A percentile compares a stretch with the other conserved stretches of the same genome.
Conservation (phyloP, 2,113 vertebrate species). For the Heterochromis multidens region DNA sequence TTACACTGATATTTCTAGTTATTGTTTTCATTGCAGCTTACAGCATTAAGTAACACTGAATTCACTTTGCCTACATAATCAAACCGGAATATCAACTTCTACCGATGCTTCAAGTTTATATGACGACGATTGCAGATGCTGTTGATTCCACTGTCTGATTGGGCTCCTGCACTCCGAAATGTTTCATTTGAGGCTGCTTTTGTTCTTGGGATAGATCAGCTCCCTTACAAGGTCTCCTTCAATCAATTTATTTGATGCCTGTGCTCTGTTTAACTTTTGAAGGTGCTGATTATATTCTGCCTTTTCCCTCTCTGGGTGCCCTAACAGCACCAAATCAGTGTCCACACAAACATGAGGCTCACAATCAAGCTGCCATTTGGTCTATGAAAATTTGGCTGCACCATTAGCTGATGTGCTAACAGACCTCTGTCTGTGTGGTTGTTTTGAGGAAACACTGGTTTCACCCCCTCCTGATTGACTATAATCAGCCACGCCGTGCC, state of each 20-base stretch:
- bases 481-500: constrained; percentile 67
- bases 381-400: constrained; percentile 62
- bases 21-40: neutral
- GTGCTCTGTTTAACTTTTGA: constrained; percentile 52
- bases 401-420: constrained; percentile 62
- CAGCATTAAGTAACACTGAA: neutral
- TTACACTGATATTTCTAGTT: neutral
- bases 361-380: constrained; percentile 72
- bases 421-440: constrained; percentile 42
- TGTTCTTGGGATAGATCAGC: constrained; percentile 49
- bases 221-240: constrained; percentile 55
- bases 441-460: constrained; percentile 56
- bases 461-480: constrained; percentile 71
- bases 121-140: neutral
- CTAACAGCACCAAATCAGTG: constrained; percentile 62
- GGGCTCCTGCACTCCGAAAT: constrained; percentile 19
- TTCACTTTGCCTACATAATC: neutral
- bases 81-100: constrained; percentile 7
- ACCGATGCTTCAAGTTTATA: neutral
- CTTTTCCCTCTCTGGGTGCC: constrained; percentile 25
- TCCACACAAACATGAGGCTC: constrained; percentile 32
- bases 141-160: constrained; percentile 53
- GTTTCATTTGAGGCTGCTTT: constrained; percentile 36
- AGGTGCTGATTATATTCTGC: constrained; percentile 56
- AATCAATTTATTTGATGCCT: constrained; percentile 53